A percentile compares a stretch with the other conserved stretches of the same genome.
Conservation (phyloP, 1,140 invertebrate genomes). For the Diachasmimorpha longicaudata region DNA sequence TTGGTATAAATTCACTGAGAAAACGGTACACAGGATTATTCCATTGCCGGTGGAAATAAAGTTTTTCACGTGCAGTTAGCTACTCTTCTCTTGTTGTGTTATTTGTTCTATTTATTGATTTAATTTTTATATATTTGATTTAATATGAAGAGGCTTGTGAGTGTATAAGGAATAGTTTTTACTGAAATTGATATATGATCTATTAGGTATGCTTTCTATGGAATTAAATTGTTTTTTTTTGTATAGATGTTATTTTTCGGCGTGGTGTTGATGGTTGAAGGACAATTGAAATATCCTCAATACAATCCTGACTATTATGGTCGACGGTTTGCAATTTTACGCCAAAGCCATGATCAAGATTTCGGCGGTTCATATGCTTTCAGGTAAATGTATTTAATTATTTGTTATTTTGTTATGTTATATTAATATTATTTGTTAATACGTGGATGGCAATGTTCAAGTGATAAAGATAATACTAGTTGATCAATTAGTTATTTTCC, state of each 20-base stretch:
- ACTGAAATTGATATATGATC: background rate
- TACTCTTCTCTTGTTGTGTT: background rate
- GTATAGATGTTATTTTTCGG: slow-evolving; percentile 39
- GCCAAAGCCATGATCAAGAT: slow-evolving; percentile 45
- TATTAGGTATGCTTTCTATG: background rate
- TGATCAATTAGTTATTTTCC: too few species aligned
- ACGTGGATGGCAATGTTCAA: too few species aligned
- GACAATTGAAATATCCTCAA: slow-evolving; percentile 42
- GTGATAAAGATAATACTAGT: too few species aligned
- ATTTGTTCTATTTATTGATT: slow-evolving; percentile 25
- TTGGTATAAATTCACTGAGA: slow-evolving; percentile 44
- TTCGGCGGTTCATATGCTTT: slow-evolving; percentile 49
- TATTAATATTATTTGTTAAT: background rate
- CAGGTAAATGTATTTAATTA: slow-evolving; percentile 36
- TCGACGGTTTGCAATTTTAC: slow-evolving; percentile 44
- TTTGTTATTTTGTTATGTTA: background rate
- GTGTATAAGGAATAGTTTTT: slow-evolving; percentile 27
- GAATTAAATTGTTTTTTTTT: slow-evolving; percentile 10
- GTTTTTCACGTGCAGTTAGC: background rate
- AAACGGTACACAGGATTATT: slow-evolving; percentile 11
- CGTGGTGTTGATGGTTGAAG: slow-evolving; percentile 37
- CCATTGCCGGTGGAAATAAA: slow-evolving; percentile 7
- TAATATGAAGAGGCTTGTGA: slow-evolving; percentile 44
- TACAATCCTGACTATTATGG: slow-evolving; percentile 44
- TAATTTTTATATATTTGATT: slow-evolving; percentile 20